A percentile compares a stretch with the other conserved stretches of the same genome.
Evolutionary conservation across 1,140 invertebrate species (phyloP).

Genomic region (Batillaria attramentaria): DNA sequence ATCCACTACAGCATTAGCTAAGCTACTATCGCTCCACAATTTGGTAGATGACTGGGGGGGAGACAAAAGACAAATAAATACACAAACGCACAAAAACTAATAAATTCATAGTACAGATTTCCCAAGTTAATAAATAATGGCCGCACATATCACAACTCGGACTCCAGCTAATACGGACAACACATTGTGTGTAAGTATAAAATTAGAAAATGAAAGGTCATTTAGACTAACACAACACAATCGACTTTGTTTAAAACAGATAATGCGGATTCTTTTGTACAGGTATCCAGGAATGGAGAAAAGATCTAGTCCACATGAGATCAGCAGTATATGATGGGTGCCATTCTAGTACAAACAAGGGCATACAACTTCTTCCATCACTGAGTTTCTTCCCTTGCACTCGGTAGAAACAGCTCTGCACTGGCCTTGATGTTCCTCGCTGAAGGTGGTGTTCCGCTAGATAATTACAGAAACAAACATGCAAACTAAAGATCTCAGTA

Average conservation of each 20-base stretch:
- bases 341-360: background rate
- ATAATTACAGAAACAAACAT: no score
- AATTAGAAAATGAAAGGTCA: background rate
- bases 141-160: background rate
- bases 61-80: background rate
- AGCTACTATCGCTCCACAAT: background rate
- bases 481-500: no score
- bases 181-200: background rate
- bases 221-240: background rate
- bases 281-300: background rate
- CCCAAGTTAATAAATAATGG: background rate
- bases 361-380: no score
- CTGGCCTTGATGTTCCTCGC: no score
- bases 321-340: background rate
- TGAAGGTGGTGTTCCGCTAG: no score
- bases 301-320: background rate
- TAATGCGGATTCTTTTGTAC: no score
- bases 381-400: no score
- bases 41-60: background rate
- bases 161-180: background rate
- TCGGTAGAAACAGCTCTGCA: no score
- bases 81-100: background rate
- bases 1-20: background rate
- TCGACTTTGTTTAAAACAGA: background rate
- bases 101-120: background rate